These are phyloP conservation scores for Pemphigus obesinymphae DNA, from an alignment of 1,140 invertebrate genomes.

Conservation along the genomic window DNA sequence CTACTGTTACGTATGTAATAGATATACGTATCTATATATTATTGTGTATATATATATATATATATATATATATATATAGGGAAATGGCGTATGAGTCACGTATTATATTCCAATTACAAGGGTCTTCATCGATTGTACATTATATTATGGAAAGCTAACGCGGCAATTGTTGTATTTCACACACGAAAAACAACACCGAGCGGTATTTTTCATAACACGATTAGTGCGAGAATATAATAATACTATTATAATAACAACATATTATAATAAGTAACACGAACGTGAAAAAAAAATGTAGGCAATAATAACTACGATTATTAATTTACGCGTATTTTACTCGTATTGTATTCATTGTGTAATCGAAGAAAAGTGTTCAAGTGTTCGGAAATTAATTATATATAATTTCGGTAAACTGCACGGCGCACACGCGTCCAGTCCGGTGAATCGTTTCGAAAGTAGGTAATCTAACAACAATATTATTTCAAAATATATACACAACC, in stretches of 20 bases:
- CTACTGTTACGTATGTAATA: not conserved
- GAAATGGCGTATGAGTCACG: constrained; percentile 24
- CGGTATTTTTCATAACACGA: not conserved
- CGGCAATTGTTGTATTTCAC: not conserved
- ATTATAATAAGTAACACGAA: not conserved
- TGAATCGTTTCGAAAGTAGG: not conserved
- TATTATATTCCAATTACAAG: constrained; percentile 25
- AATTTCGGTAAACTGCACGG: not conserved
- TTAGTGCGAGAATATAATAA: not conserved
- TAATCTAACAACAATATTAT: not conserved
- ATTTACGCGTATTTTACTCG: not conserved
- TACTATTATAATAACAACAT: not conserved
- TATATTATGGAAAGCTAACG: not conserved
- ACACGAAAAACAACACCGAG: not conserved
- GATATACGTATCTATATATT: constrained; percentile 16
- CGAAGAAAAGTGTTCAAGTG: not conserved
- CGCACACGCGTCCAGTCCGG: not conserved
- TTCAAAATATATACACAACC: not conserved
- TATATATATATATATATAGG: not conserved
- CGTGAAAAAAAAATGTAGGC: not conserved
- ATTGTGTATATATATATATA: not conserved
- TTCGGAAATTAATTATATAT: not conserved
- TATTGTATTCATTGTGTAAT: too few species aligned
- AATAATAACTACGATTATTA: too few species aligned
- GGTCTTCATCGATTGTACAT: constrained; percentile 4